Conservation (phyloP, 2,113 vertebrate genomes). For the Proteles cristata region DNA sequence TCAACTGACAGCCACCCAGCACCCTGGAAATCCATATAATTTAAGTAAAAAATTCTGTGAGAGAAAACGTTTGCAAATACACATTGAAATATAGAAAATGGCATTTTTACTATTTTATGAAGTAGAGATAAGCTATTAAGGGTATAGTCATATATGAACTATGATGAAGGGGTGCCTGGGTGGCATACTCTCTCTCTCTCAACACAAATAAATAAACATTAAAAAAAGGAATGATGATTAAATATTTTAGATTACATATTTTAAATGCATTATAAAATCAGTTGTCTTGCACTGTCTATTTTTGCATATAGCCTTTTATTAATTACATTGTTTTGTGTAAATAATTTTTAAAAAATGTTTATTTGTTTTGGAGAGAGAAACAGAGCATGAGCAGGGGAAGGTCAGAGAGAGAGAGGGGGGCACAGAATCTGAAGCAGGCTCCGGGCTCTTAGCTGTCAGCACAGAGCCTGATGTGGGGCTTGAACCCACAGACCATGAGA, state of each 20-base stretch:
- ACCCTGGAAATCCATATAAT: neutral
- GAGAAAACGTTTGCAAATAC: neutral
- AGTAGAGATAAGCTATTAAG: conserved; percentile 21
- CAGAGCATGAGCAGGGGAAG: no score
- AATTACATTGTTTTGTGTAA: neutral
- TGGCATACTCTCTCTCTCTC: no score
- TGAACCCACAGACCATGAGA: no score
- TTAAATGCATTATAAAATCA: neutral
- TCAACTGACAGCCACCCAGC: no score
- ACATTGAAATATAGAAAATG: conserved; percentile 11
- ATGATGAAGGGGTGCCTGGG: neutral
- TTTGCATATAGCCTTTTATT: neutral
- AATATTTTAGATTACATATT: neutral
- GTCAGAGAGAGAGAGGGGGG: no score
- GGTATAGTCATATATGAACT: conserved; percentile 10
- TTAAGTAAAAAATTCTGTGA: conserved; percentile 16
- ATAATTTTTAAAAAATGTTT: no score
- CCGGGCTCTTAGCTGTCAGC: no score
- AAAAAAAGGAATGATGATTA: no score
- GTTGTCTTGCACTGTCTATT: neutral
- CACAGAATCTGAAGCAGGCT: no score
- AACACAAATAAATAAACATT: no score
- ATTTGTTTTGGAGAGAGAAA: no score
- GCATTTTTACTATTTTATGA: conserved; percentile 16
- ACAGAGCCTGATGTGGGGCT: no score